These are phyloP conservation scores for Sorex fumeus DNA, from an alignment of 2,113 vertebrate species.

Conservation along the genomic window DNA sequence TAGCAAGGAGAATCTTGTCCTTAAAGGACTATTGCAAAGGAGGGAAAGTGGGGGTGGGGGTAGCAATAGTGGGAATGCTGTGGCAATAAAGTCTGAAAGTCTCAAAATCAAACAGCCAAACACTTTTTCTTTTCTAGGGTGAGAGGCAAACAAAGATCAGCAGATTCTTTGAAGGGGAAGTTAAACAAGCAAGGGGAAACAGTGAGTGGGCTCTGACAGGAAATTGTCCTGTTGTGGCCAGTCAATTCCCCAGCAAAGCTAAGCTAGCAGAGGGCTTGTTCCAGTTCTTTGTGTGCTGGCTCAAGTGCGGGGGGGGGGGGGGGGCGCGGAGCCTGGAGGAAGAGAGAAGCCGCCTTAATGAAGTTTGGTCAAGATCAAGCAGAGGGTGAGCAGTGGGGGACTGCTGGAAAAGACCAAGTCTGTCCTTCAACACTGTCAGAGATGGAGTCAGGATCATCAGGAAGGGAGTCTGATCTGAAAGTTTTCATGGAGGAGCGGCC, in stretches of 20 bases:
- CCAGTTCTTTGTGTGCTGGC: background rate
- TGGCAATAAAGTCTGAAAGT: background rate
- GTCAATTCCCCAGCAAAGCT: background rate
- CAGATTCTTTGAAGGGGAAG: background rate
- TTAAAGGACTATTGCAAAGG: background rate
- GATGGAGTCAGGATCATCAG: background rate
- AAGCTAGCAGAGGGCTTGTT: background rate
- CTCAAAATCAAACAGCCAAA: background rate
- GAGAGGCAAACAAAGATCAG: slow-evolving; percentile 12
- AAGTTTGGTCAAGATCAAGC: background rate
- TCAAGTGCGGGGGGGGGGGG: background rate
- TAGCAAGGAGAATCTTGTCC: background rate
- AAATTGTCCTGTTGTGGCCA: background rate
- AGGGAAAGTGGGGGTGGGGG: background rate
- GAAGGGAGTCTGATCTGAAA: background rate
- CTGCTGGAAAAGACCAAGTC: background rate
- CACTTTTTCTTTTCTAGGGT: background rate
- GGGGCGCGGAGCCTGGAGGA: background rate
- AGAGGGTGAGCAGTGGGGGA: background rate
- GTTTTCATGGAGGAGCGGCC: background rate
- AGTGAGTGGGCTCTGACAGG: background rate
- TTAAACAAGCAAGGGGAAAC: background rate
- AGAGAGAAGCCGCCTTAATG: background rate
- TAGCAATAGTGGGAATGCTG: background rate
- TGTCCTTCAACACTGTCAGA: background rate